Percentiles rank a stretch among this genome's conserved stretches.
Conservation (phyloP, 2,888 invertebrate species). For the Pammene aurita region DNA sequence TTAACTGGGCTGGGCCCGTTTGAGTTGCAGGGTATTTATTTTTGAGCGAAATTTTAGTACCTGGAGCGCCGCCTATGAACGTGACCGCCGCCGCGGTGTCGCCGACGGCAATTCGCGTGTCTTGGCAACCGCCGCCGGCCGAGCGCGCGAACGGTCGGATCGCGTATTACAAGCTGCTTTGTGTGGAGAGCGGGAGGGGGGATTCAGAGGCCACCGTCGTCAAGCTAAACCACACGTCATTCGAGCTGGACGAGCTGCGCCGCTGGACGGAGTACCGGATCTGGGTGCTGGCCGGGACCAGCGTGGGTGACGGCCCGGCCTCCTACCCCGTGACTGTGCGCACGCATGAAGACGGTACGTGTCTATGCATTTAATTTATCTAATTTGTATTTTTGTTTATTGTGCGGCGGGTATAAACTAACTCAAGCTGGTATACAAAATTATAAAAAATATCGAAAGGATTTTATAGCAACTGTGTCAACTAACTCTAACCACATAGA, state of each 20-base stretch:
- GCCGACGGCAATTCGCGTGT: slow-evolving; percentile 94
- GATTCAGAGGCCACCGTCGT: slow-evolving; percentile 93
- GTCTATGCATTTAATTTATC: slow-evolving; percentile 49
- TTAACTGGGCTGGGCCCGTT: slow-evolving; percentile 57
- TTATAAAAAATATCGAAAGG: too few relatives aligned
- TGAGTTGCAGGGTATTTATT: slow-evolving; percentile 66
- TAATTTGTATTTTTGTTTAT: slow-evolving; percentile 14
- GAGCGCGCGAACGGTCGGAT: slow-evolving; percentile 96
- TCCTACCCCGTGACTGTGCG: slow-evolving; percentile 95
- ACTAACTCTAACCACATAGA: too few relatives aligned
- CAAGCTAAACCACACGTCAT: slow-evolving; percentile 90
- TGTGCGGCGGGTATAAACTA: slow-evolving; percentile 11
- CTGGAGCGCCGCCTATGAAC: slow-evolving; percentile 97
- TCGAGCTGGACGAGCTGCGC: slow-evolving; percentile 94
- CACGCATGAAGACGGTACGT: slow-evolving; percentile 99
- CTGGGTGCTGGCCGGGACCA: slow-evolving; percentile 98
- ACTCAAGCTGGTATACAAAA: too few relatives aligned
- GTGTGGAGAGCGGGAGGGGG: slow-evolving; percentile 92
- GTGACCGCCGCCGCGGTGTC: slow-evolving; percentile 94
- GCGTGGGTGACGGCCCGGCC: slow-evolving; percentile 97
- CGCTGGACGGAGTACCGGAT: slow-evolving; percentile 98
- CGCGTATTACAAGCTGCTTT: slow-evolving; percentile 96
- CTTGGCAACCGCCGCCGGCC: slow-evolving; percentile 96
- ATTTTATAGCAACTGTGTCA: too few relatives aligned
- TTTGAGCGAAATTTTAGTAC: slow-evolving; percentile 87